phyloP scores from a whole-genome alignment of 1,140 invertebrate species.

The Sarcophaga bullata region DNA sequence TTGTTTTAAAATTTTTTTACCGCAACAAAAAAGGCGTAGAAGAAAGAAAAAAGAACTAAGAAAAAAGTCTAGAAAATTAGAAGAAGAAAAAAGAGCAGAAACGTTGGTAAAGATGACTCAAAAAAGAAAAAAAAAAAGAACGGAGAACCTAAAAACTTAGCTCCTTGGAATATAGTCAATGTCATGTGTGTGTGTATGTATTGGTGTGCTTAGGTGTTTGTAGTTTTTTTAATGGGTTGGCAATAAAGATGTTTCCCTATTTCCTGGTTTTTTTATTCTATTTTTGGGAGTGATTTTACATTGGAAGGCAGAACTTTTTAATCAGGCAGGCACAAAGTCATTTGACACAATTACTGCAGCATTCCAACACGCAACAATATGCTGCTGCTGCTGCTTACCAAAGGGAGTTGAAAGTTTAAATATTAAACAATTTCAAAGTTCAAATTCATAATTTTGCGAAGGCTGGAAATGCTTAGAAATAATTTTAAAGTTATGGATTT shows the following conservation, averaged over 20 bases:
- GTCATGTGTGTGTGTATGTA: constrained; percentile 20
- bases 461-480: not conserved
- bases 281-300: no score
- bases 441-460: not conserved
- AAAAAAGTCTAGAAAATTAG: constrained; percentile 35
- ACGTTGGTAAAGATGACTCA: no score
- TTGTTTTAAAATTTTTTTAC: constrained; percentile 32
- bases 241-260: not conserved
- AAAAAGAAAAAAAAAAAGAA: no score
- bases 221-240: constrained; percentile 23
- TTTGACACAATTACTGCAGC: constrained; percentile 22
- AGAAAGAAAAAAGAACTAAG: constrained; percentile 31
- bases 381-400: no score
- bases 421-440: not conserved
- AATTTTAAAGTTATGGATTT: not conserved
- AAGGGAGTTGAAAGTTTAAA: not conserved
- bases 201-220: not conserved
- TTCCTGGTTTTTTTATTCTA: no score
- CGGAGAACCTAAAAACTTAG: constrained; percentile 14
- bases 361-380: no score
- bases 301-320: not conserved
- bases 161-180: constrained; percentile 42
- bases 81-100: not conserved
- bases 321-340: constrained; percentile 27
- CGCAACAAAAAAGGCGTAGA: constrained; percentile 29